Evolutionary conservation across 2,888 invertebrate genomes (phyloP), one percentile per base, ranked within the genome.

Genomic region (Alloscopus bannaensis): DNA sequence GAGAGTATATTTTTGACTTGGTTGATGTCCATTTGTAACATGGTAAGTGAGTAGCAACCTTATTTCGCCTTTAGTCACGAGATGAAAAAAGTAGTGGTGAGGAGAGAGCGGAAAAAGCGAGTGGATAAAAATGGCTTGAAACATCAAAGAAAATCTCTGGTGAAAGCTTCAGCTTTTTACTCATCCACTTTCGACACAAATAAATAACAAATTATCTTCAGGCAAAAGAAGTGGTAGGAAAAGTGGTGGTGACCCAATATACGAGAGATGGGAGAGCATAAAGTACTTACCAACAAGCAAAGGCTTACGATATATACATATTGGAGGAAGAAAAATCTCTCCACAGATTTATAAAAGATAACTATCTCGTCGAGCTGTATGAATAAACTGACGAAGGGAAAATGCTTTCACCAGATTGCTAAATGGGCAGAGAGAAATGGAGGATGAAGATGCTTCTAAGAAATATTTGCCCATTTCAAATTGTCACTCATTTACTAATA

Each of bases 121-220:
- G 31, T 29, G 57, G 57, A 73, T 73, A 65, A 57, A 65, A 57
- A 55, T 57, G 45, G 65, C 29, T 65, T 55, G 57, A 22, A 65
- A 73, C 73, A 73, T 73, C 73, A 73, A 73, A 73, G 73, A 65
- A 73, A 73, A 73, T 73, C 65, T 73, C 65, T 73, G 57, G 64
- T 55, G 65, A 73, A 73, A 55, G 65, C 65, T 73, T 40, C 55
- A 73, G 70, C 65, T 73, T 71, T 65, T 29, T 45, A 64, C 57
- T 55, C 31, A 45, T 70, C 60, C 65, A 64, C 64, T 73, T 57
- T 65, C 73, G 65, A 57, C 73, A 73, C 73, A 73, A 73, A 73
- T 73, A 73, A 73, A 73, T 73, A 73, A 73, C 73, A 73, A 73
- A 73, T 73, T 57, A 73, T 73, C 73, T 73, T 42, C 55, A 57